Percentiles rank a stretch among this genome's conserved stretches.
phyloP scores from a whole-genome alignment of 2,113 vertebrate species.

The Reinhardtius hippoglossoides region DNA sequence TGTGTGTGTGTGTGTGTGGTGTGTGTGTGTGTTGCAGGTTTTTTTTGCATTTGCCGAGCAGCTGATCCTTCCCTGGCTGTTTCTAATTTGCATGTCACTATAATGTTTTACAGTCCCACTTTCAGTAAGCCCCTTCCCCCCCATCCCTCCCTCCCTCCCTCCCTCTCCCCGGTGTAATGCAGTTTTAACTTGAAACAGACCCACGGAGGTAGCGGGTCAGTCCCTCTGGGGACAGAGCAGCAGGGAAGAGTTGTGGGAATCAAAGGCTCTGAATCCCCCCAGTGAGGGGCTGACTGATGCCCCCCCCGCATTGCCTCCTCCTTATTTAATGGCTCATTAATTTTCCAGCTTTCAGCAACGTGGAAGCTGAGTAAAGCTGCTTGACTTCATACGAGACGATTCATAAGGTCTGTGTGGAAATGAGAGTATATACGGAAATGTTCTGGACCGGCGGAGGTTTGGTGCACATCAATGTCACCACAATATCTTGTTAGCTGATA shows the following conservation, averaged over 20 bases:
- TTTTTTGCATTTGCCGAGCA: slow-evolving; percentile 30
- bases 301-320: not conserved
- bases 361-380: not conserved
- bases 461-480: not conserved
- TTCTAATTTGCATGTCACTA: slow-evolving; percentile 71
- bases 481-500: not conserved
- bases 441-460: not conserved
- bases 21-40: too few relatives aligned
- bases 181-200: slow-evolving; percentile 59
- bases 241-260: slow-evolving; percentile 10
- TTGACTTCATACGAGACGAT: not conserved
- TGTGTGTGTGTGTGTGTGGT: not conserved
- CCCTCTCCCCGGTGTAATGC: slow-evolving; percentile 27
- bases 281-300: slow-evolving; percentile 1
- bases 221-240: slow-evolving; percentile 12
- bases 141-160: not conserved
- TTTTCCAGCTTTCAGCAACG: not conserved
- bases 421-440: too few relatives aligned
- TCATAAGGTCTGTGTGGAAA: not conserved
- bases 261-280: slow-evolving; percentile 4
- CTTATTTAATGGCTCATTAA: not conserved
- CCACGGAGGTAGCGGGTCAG: slow-evolving; percentile 10
- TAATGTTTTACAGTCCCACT: slow-evolving; percentile 70
- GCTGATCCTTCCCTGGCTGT: slow-evolving; percentile 69
- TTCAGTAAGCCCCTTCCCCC: slow-evolving; percentile 62